Evolutionary conservation across 2,113 vertebrate genomes (phyloP).

Genomic region (Spizaetus ornatus): DNA sequence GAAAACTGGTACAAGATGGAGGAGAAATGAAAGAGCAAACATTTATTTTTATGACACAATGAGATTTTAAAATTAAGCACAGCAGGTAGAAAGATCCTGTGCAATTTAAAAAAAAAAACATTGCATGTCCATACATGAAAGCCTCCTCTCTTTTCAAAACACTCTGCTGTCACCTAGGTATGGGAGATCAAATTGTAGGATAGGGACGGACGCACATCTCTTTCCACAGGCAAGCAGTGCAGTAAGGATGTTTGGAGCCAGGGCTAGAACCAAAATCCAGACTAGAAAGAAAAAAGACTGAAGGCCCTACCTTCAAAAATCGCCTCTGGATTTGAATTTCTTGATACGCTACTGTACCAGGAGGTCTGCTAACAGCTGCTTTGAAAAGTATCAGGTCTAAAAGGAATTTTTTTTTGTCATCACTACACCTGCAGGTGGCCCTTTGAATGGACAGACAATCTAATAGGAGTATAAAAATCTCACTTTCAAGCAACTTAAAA

Average conservation of each 20-base stretch:
- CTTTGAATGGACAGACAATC: not conserved
- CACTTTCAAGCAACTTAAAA: not conserved
- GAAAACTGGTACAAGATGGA: not conserved
- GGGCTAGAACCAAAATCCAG: not conserved
- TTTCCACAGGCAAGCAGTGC: not conserved
- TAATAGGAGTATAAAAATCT: not conserved
- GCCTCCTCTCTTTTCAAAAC: not conserved
- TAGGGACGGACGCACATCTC: rapidly evolving
- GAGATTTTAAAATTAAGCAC: constrained; percentile 52
- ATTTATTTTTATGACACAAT: constrained; percentile 1
- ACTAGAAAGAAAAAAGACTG: not conserved
- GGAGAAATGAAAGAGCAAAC: not conserved
- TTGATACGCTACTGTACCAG: not conserved
- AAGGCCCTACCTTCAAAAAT: not conserved
- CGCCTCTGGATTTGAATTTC: not conserved
- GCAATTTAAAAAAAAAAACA: not conserved
- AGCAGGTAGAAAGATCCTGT: constrained; percentile 1
- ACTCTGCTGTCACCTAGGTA: not conserved
- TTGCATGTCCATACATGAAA: not conserved
- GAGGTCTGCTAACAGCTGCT: not conserved
- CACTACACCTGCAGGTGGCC: not conserved
- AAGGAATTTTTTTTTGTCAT: not conserved
- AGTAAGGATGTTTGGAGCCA: not conserved
- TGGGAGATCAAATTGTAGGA: not conserved
- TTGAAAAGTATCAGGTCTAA: not conserved